Base-by-base conservation (phyloP, 2,888 invertebrate species). In the Rhamnusium bicolor region DNA sequence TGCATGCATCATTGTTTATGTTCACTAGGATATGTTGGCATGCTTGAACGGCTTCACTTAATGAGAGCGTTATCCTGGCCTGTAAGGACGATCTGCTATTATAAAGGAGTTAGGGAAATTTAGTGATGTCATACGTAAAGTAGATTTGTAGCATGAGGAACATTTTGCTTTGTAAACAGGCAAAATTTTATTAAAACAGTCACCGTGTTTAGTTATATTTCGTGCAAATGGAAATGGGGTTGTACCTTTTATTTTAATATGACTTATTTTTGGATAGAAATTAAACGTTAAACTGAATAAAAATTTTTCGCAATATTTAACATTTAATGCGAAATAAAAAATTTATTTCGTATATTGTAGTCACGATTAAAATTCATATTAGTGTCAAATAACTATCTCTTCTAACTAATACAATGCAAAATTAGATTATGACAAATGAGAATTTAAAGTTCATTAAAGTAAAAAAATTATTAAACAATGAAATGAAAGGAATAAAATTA, bases 1-100 rank as follows among this genome's bases (percentile, higher is more conserved):
- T 83, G 81, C 79, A 81, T 82, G 80, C 81, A 80, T 82, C 80
- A 78, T 83, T 83, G 84, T 84, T 84, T 83, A 84, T 82, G 82
- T 79, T 80, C 80, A 78, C 72, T 77, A 80, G 81, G 80, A 83
- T 83, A 82, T 81, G 82, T 80, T 75, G 79, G 77, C 78, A 75
- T 79, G 79, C 79, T 80, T 76, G 80, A 79, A 72, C 79, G 76
- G 80, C 76, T 75, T 71, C 75, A 73, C 77, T 82, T 81, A 82
- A 82, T 80, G 79, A 80, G 80, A 77, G 71, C 79, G 80, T 81
- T 82, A 82, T 82, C 81, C 81, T 74, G 69, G 72, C 76, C 74
- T 72, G 72, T 77, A 80, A 81, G 80, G 80, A 79, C 81, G 79
- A 80, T 69, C 65, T 56, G 76, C 79, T 73, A 79, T 79, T 79